Evolutionary conservation across 2,113 vertebrate genomes (phyloP), one percentile per base, ranked within the genome.

Genomic region (Thunnus maccoyii): DNA sequence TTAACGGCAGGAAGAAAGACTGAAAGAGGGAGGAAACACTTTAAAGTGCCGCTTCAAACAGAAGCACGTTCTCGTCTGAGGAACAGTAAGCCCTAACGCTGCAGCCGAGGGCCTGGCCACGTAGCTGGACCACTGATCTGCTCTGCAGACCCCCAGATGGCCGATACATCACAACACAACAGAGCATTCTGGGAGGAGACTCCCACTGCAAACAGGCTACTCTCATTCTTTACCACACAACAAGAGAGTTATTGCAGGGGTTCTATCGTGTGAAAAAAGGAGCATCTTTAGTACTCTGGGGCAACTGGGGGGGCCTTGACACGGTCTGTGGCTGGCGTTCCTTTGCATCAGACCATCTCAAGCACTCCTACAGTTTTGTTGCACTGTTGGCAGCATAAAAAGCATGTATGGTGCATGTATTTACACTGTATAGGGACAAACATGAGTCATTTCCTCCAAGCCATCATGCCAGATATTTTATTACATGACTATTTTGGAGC

Each of bases 131-230:
- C 72, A 72, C 78, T 86, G 74, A 91, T 92, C 65, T 73, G 67
- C 85, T 88, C 88, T 78, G 72, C 92, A 92, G 93, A 88, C 58
- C 89, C 86, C 83, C 93, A 94, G 82, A 93, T 93, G 92, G 88
- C 44, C 36, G 44, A 91, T 84, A 56, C 81, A 94, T 92, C 86
- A 91, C 80, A 89, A 78, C 74, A 82, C 36, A 75, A 76, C 78
- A 63, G 36, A 52, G 64, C 66, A 83, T 71, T 78, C 48, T 41
- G 47, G 20, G 4, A 50, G 80, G 82, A 71, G 71, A 72, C 50
- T 66, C 63, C 57, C 54, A 67, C 12, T 48, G 61, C 66, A 78
- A 85, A 85, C 67, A 64, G 76, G 47, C 44, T 0, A 55, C 62
- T 54, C 80, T 76, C 65, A 65, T 58, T 83, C 51, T 46, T 69